A percentile compares a stretch with the other conserved stretches of the same genome.
Conservation (phyloP, 2,797 vertebrate genomes). For the Sarcoramphus papa region DNA sequence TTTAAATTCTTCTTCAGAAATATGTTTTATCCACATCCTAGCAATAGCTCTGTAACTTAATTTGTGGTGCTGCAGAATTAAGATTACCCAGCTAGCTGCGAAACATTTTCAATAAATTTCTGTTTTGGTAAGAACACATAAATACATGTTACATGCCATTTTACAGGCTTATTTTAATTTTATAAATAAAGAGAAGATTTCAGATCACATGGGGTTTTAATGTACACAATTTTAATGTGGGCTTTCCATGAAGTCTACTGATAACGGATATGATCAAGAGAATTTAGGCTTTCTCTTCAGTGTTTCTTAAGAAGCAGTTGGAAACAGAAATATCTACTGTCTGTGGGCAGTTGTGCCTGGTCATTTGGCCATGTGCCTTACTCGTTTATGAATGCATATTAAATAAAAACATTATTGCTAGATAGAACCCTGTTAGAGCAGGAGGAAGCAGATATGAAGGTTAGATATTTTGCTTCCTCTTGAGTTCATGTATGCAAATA, state of each 20-base stretch:
- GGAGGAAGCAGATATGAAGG: not conserved
- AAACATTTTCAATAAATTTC: not conserved
- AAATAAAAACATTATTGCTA: not conserved
- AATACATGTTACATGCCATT: not conserved
- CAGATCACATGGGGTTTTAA: not conserved
- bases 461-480: not conserved
- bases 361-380: not conserved
- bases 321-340: not conserved
- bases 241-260: not conserved
- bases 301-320: not conserved
- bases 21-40: not conserved
- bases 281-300: not conserved
- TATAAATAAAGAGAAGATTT: not conserved
- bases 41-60: not conserved
- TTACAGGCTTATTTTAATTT: not conserved
- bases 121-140: not conserved
- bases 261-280: not conserved
- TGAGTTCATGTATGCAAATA: not conserved
- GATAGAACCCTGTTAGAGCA: not conserved
- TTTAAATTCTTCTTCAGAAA: not conserved
- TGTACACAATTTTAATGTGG: not conserved
- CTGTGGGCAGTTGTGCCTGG: not conserved
- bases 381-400: not conserved
- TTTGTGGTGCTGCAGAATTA: fast-evolving
- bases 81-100: not conserved